Base-by-base conservation (phyloP, 2,888 invertebrate genomes). In the Napeogenes sylphis region DNA sequence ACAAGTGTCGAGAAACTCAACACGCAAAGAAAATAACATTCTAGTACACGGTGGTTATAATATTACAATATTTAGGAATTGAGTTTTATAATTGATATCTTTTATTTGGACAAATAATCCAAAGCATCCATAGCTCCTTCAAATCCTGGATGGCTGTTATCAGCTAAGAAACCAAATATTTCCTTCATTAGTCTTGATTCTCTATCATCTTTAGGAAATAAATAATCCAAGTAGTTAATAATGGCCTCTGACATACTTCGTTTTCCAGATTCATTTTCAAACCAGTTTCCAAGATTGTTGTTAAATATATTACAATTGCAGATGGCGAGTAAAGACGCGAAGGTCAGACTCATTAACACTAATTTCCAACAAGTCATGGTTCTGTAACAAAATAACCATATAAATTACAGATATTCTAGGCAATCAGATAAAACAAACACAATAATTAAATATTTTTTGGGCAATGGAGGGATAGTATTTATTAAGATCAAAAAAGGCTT, bases 201-300 rank as follows among this genome's bases (percentile, higher is more conserved):
- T 33, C 72, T 67, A 64, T 89, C 88, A 57, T 88, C 87, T 68
- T 86, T 85, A 0, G 86, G 86, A 53, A 78, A 88, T 4, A 85
- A 66, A 3, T 76, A 73, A 67, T 89, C 87, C 56, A 90, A 64
- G 51, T 81, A 84, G 54, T 79, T 73, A n/a, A 78, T 72, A 4
- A 87, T 75, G 0, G 80, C 73, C 13, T 86, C 85, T 0, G 84
- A 75, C 71, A 87, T 74, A 60, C 84, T 79, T 45, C 87, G 75
- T 56, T 76, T 72, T 54, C 77, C 75, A 30, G 66, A 66, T 42
- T 66, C 67, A 8, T 32, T 53, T 55, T 66, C 74, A 45, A 75
- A 69, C 21, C 72, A 55, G 13, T 66, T 68, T 51, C 69, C 70
- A 0, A 74, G 60, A 70, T 79, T 73, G 45, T 68, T 67, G 45